phyloP scores from a whole-genome alignment of 2,113 vertebrate genomes.

The Asarcornis scutulata region DNA sequence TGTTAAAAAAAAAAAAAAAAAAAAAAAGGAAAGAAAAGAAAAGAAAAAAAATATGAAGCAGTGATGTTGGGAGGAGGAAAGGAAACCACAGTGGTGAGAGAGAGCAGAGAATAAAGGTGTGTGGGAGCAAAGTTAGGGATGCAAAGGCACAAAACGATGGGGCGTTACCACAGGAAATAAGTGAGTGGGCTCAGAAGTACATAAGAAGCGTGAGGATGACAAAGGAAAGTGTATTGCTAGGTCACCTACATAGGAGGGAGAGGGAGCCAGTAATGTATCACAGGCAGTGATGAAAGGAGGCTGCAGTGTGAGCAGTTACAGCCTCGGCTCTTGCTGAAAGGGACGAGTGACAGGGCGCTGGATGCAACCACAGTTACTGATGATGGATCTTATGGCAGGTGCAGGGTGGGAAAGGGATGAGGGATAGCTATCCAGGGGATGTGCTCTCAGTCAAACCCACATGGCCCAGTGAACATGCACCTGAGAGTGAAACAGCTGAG shows the following conservation, averaged over 20 bases:
- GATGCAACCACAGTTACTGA: not conserved
- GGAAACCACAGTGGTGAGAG: not conserved
- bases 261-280: not conserved
- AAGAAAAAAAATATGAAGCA: fast-evolving
- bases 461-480: fast-evolving
- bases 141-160: not conserved
- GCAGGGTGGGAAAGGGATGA: not conserved
- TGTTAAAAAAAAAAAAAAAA: not conserved
- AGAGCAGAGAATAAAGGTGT: not conserved
- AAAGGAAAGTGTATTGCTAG: not conserved
- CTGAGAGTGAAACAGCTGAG: not conserved
- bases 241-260: not conserved
- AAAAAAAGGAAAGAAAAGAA: no score
- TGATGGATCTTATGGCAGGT: not conserved
- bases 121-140: not conserved
- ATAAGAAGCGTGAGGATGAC: not conserved
- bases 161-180: not conserved
- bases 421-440: not conserved
- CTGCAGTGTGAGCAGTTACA: not conserved
- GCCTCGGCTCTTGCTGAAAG: not conserved
- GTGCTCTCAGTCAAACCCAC: not conserved
- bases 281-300: not conserved
- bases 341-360: not conserved
- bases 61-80: not conserved
- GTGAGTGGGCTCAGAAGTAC: not conserved